Conservation (phyloP, 1,140 invertebrate species). For the Scylla paramamosain region DNA sequence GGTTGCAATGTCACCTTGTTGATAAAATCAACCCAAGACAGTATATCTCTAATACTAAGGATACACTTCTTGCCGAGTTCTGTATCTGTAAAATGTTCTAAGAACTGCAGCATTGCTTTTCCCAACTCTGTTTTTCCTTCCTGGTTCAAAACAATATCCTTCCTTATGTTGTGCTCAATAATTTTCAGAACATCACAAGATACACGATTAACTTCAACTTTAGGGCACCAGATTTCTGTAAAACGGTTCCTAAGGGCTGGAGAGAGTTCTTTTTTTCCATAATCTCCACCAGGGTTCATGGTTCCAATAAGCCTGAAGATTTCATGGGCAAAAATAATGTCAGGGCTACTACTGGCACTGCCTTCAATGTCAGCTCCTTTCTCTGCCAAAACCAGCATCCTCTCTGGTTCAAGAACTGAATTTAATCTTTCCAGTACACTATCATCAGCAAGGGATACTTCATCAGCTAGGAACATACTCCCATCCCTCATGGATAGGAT, state of each 20-base stretch:
- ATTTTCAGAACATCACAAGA: conserved; percentile 88
- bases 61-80: conserved; percentile 86
- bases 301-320: conserved; percentile 97
- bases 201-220: conserved; percentile 81
- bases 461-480: conserved; percentile 95
- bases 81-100: conserved; percentile 87
- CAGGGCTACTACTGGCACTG: conserved; percentile 67
- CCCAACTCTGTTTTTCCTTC: conserved; percentile 84
- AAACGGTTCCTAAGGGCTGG: conserved; percentile 98
- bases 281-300: conserved; percentile 99
- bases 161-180: conserved; percentile 88
- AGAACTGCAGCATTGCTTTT: conserved; percentile 88
- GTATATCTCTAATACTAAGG: conserved; percentile 95
- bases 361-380: conserved; percentile 84
- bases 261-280: conserved; percentile 99
- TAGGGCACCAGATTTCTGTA: conserved; percentile 99
- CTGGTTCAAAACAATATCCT: conserved; percentile 81
- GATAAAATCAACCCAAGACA: conserved; percentile 96
- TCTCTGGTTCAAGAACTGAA: conserved; percentile 94
- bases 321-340: conserved; percentile 83
- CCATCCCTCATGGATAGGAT: conserved; percentile 94
- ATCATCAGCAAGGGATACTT: conserved; percentile 99
- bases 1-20: conserved; percentile 83
- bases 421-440: conserved; percentile 99
- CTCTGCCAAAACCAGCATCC: conserved; percentile 94